These are phyloP conservation scores for Cyrtonyx montezumae DNA, from an alignment of 2,113 vertebrate species.

Conservation along the genomic window DNA sequence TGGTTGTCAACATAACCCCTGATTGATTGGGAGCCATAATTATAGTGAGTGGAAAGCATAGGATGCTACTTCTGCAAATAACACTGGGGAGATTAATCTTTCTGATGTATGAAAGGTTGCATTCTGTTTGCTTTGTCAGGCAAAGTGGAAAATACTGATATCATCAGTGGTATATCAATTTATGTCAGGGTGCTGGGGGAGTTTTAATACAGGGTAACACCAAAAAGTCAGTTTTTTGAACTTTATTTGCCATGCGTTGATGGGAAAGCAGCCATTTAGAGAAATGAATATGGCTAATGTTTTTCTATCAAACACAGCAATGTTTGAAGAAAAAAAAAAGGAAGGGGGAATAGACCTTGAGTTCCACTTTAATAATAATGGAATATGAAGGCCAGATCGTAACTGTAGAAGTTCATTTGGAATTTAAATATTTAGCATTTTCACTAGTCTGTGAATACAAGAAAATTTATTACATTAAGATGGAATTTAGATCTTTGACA, in stretches of 20 bases:
- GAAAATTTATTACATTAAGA: constrained; percentile 73
- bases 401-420: constrained; percentile 52
- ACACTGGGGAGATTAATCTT: not conserved
- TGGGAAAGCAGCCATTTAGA: constrained; percentile 8
- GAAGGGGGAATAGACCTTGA: not conserved
- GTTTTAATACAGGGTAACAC: not conserved
- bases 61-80: not conserved
- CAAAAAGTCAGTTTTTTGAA: not conserved
- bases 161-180: not conserved
- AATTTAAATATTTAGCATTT: constrained; percentile 78
- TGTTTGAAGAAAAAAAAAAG: not conserved
- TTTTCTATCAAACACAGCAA: not conserved
- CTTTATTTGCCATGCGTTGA: not conserved
- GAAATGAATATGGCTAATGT: not conserved
- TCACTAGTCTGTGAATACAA: constrained; percentile 65
- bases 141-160: not conserved
- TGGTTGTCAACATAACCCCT: not conserved
- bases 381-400: constrained; percentile 48
- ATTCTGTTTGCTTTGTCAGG: not conserved
- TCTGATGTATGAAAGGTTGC: not conserved
- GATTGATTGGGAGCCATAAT: not conserved
- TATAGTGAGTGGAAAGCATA: not conserved
- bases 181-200: not conserved
- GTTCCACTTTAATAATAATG: constrained; percentile 55
- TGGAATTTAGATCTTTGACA: constrained; percentile 75